Evolutionary conservation across 2,797 vertebrate species (phyloP), one percentile per base, ranked within the genome.

Genomic region (Enoplosus armatus): DNA sequence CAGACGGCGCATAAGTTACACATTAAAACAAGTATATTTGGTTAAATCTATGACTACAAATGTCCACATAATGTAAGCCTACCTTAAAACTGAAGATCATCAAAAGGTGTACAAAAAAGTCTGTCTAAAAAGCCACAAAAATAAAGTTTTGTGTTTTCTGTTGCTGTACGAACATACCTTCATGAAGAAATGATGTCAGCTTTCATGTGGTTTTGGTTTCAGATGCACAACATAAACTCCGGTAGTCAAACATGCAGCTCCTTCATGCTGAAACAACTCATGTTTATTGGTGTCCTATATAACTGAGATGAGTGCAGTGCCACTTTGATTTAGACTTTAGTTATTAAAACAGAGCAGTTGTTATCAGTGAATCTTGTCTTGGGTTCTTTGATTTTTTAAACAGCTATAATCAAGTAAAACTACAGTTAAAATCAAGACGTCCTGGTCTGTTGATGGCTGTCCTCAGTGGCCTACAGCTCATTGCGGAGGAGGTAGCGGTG

Each of bases 141-240:
- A 33, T 8, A 31, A n/a, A 63, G 15, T 79, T 83, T 74, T 85
- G 22, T 80, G 14, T 73, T 74, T 69, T 83, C 12, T 63, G 48
- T 74, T 72, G 51, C 67, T 60, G 60, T 53, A 75, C 47, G 20
- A 63, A 78, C 59, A 11, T 61, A 92, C 79, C 84, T 85, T 82
- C 74, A 62, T 64, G 55, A 86, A 84, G 58, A 84, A 90, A 85
- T 75, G 7, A 79, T 85, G 79, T 83, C 86, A 75, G 29, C 85
- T 91, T 90, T 93, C 90, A 91, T 92, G 93, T 90, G 90, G 90
- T 87, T 91, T 89, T 75, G 71, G 80, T 89, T 85, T 90, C 77
- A 75, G 72, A 74, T 60, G 87, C 84, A 61, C 48, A 39, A 43
- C 18, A 72, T 56, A 79, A 81, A 59, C 75, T 72, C 18, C 56